Conservation (phyloP, 2,888 invertebrate species). For the Acronicta leporina region DNA sequence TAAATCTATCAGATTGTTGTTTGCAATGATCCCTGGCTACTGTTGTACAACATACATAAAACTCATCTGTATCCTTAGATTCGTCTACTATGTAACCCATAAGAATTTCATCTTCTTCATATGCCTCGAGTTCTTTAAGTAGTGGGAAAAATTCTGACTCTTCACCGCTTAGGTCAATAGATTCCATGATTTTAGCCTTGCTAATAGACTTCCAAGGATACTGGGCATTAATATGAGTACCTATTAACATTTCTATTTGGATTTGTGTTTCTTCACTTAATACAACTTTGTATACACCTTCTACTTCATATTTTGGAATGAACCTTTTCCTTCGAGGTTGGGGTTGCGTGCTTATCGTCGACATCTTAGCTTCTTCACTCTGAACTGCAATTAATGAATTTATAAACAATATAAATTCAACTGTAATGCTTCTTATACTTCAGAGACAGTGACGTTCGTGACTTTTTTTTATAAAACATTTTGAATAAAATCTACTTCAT, state of each 20-base stretch:
- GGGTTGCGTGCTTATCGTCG: conserved; percentile 48
- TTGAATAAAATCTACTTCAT: conserved; percentile 2
- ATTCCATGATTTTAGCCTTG: conserved; percentile 90
- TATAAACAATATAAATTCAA: conserved; percentile 3
- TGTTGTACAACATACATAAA: conserved; percentile 90
- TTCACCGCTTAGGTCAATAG: conserved; percentile 89
- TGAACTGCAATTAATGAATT: conserved; percentile 62
- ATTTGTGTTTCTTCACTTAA: conserved; percentile 89
- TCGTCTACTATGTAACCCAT: conserved; percentile 92
- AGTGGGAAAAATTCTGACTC: conserved; percentile 80
- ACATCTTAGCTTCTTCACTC: conserved; percentile 61
- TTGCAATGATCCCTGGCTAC: conserved; percentile 88
- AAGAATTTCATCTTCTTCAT: conserved; percentile 83
- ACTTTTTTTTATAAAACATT: neutral
- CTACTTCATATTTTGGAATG: conserved; percentile 85
- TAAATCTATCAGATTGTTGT: conserved; percentile 83
- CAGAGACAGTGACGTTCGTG: neutral
- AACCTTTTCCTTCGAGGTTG: conserved; percentile 80
- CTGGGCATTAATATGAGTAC: conserved; percentile 92
- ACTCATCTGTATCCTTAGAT: conserved; percentile 90
- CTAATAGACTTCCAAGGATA: conserved; percentile 92
- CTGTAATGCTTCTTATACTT: neutral
- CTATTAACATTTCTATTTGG: conserved; percentile 90
- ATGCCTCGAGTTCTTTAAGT: conserved; percentile 75
- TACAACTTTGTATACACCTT: conserved; percentile 87